Conservation (phyloP, 2,888 invertebrate species). For the Archips xylosteana region DNA sequence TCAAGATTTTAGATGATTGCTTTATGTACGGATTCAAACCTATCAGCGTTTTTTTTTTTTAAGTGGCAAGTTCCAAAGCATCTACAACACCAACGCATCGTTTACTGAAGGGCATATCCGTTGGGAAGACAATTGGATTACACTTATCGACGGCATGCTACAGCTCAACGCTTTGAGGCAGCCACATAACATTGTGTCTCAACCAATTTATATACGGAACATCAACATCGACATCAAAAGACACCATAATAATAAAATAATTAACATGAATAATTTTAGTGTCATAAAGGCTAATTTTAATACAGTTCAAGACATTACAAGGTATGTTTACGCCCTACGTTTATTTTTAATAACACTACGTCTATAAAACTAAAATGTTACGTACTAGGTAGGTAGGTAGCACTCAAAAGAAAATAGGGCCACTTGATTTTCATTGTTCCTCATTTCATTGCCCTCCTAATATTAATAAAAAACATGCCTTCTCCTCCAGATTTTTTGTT, state of each 20-base stretch:
- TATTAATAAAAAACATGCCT: too few species aligned
- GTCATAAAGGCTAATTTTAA: constrained; percentile 31
- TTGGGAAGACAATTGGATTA: constrained; percentile 92
- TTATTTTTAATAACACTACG: not conserved
- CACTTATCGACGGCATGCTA: constrained; percentile 92
- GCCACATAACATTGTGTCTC: constrained; percentile 84
- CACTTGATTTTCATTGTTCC: too few species aligned
- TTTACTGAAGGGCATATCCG: constrained; percentile 65
- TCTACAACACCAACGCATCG: constrained; percentile 53
- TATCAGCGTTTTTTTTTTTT: constrained; percentile 18
- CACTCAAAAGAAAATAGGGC: too few species aligned
- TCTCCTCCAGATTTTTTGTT: too few species aligned
- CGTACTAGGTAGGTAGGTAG: too few species aligned
- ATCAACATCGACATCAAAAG: constrained; percentile 55
- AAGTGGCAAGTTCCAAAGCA: constrained; percentile 62
- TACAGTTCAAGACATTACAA: constrained; percentile 24
- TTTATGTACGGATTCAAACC: not conserved
- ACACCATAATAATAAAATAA: constrained; percentile 45
- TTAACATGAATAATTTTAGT: constrained; percentile 1
- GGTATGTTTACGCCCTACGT: constrained; percentile 22
- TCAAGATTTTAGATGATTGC: not conserved
- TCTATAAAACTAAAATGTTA: too few species aligned
- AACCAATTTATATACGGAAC: constrained; percentile 81
- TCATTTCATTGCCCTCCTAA: too few species aligned
- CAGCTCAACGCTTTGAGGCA: constrained; percentile 90